Conservation (phyloP, 2,113 vertebrate species). For the Pardalotus punctatus region DNA sequence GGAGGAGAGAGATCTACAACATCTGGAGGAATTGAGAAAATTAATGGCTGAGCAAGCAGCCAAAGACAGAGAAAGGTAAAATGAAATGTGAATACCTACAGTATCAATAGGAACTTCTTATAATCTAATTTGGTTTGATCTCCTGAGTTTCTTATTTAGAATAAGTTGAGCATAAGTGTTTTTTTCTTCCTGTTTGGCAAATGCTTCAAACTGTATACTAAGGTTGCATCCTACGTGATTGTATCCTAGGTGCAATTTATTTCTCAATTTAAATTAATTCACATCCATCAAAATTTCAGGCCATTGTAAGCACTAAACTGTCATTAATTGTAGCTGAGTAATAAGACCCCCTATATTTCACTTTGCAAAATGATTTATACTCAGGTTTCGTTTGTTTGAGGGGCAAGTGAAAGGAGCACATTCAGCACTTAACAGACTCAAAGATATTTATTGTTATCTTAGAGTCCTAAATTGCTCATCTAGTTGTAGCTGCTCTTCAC, state of each 20-base stretch:
- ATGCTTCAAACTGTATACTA: background rate
- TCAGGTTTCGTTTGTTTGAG: background rate
- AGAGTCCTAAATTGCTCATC: background rate
- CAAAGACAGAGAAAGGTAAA: slow-evolving; percentile 87
- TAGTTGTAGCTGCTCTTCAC: background rate
- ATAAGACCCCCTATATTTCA: background rate
- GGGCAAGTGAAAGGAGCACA: background rate
- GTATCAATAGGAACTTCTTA: background rate
- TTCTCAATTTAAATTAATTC: background rate
- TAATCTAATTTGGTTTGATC: background rate
- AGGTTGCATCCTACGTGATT: background rate
- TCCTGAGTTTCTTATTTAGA: background rate
- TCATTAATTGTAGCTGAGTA: background rate
- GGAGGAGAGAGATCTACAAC: slow-evolving; percentile 76
- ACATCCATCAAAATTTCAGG: background rate
- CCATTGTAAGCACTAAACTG: background rate
- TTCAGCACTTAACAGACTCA: background rate
- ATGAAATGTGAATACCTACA: background rate
- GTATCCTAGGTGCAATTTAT: background rate
- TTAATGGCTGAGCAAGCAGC: slow-evolving; percentile 83
- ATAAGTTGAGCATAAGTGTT: background rate
- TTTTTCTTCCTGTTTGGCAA: background rate
- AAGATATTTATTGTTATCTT: background rate
- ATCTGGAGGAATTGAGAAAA: slow-evolving; percentile 80
- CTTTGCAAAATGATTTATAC: background rate